These are phyloP conservation scores for Andricus curvator DNA, from an alignment of 2,888 invertebrate species.

Conservation along the genomic window DNA sequence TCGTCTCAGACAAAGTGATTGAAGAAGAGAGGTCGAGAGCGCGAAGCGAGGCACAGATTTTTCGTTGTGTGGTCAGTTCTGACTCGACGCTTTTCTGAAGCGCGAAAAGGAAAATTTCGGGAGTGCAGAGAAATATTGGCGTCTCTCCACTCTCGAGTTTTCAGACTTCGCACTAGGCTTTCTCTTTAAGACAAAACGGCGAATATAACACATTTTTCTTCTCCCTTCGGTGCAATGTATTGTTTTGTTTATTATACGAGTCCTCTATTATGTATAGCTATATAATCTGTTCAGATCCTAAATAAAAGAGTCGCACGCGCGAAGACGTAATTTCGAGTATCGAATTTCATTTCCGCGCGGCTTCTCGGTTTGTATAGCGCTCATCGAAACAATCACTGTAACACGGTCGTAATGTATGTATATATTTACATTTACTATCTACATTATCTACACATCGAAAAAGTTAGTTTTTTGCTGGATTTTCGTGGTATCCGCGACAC, in stretches of 20 bases:
- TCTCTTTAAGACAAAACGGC: background rate
- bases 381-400: conserved; percentile 62
- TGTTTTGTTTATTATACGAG: conserved; percentile 42
- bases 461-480: conserved; percentile 69
- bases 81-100: conserved; percentile 45
- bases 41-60: conserved; percentile 65
- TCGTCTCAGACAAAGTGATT: background rate
- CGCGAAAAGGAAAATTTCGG: conserved; percentile 8
- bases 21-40: conserved; percentile 60
- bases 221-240: conserved; percentile 49
- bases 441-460: conserved; percentile 78
- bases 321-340: background rate
- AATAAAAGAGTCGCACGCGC: conserved; percentile 20
- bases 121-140: conserved; percentile 3
- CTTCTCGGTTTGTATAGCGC: conserved; percentile 30
- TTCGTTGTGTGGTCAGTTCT: conserved; percentile 59
- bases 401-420: conserved; percentile 69
- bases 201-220: conserved; percentile 8
- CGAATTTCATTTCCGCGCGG: conserved; percentile 27
- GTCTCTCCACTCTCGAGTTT: background rate
- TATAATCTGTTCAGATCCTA: conserved; percentile 41
- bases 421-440: conserved; percentile 77
- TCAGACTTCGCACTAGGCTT: background rate
- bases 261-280: conserved; percentile 44
- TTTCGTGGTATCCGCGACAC: conserved; percentile 37